Percentiles rank a stretch among this genome's conserved stretches.
Evolutionary conservation across 2,113 vertebrate genomes (phyloP).

Genomic region (Petrocephalus zakoni): DNA sequence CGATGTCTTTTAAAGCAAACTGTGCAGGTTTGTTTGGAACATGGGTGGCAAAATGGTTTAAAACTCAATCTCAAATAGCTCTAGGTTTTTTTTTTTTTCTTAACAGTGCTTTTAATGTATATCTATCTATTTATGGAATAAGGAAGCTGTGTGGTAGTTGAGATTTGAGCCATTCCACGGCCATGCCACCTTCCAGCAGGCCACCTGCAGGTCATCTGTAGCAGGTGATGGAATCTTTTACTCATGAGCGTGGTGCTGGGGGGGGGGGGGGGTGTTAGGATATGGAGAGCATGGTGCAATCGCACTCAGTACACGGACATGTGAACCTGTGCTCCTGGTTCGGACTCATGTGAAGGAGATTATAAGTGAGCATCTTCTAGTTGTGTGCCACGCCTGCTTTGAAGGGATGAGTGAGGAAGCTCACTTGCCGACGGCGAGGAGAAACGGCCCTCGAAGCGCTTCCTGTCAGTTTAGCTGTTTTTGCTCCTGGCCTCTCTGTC

Average conservation of each 20-base stretch:
- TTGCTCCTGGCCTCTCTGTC: neutral
- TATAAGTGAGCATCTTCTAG: neutral
- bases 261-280: neutral
- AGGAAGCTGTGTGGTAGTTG: constrained; percentile 39
- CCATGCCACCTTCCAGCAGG: neutral
- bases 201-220: neutral
- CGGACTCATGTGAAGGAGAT: neutral
- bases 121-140: constrained; percentile 54
- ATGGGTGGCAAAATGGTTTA: neutral
- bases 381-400: neutral
- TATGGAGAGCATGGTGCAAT: neutral
- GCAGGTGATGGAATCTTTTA: neutral
- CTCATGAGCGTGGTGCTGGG: constrained; percentile 21
- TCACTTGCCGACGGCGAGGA: neutral
- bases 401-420: neutral
- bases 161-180: neutral
- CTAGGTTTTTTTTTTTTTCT: constrained; percentile 60
- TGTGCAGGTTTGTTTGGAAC: neutral
- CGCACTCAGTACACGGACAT: neutral
- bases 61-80: neutral
- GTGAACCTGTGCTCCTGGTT: neutral
- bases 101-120: constrained; percentile 57
- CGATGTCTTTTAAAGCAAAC: neutral
- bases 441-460: neutral
- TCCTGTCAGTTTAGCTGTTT: neutral